phyloP scores from a whole-genome alignment of 2,888 invertebrate species.

The Nineta flava region DNA sequence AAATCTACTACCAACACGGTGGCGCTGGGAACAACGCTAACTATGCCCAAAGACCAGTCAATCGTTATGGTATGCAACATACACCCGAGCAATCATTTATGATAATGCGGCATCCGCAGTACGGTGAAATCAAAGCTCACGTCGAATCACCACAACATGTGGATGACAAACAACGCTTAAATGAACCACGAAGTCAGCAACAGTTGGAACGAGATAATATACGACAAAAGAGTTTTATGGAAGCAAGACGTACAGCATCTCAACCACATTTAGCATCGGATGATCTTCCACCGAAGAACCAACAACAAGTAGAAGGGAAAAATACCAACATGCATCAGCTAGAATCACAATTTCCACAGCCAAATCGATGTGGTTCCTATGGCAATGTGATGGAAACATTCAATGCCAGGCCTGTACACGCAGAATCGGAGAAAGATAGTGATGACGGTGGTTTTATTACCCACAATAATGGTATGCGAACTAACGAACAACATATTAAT shows the following conservation, averaged over 20 bases:
- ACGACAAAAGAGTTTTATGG: conserved; percentile 36
- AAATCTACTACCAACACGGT: conserved; percentile 22
- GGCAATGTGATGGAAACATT: conserved; percentile 38
- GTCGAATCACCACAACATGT: conserved; percentile 12
- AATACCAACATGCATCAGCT: conserved; percentile 25
- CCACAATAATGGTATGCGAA: conserved; percentile 17
- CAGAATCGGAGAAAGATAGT: conserved; percentile 35
- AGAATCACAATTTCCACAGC: conserved; percentile 20
- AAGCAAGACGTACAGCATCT: conserved; percentile 42
- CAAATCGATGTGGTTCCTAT: conserved; percentile 36
- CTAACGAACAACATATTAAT: conserved; percentile 10
- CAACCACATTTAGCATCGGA: conserved; percentile 48
- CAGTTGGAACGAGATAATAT: conserved; percentile 43
- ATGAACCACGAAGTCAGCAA: conserved; percentile 41
- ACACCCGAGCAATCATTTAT: conserved; percentile 19
- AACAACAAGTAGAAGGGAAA: conserved; percentile 23
- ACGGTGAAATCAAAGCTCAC: conserved; percentile 11
- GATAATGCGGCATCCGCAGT: conserved; percentile 15
- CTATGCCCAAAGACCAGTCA: conserved; percentile 17
- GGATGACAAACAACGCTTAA: conserved; percentile 11
- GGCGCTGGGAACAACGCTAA: conserved; percentile 15
- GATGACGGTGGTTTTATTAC: conserved; percentile 45
- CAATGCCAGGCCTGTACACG: conserved; percentile 11
- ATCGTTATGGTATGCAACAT: conserved; percentile 15
- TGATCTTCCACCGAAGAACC: conserved; percentile 18